Conservation (phyloP, 2,797 vertebrate species). For the Psittacula echo region DNA sequence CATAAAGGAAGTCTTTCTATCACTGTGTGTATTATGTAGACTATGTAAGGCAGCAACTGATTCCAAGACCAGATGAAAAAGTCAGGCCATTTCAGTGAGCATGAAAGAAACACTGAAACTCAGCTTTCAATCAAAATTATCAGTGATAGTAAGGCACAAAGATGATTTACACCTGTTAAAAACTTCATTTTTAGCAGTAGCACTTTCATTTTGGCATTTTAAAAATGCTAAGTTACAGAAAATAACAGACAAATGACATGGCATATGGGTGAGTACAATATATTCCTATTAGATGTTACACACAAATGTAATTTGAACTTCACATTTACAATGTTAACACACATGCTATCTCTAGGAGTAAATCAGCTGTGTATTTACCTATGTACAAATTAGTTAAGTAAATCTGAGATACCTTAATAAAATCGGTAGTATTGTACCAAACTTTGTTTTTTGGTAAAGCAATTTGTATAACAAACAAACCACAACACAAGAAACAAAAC, state of each 20-base stretch:
- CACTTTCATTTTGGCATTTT: neutral
- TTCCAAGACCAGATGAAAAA: neutral
- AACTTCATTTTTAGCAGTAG: neutral
- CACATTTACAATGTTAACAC: neutral
- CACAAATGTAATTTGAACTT: neutral
- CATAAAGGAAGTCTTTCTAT: neutral
- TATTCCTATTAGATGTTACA: neutral
- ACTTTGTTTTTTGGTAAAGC: neutral
- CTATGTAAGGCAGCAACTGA: neutral
- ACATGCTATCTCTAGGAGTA: neutral
- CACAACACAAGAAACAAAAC: neutral
- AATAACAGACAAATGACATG: neutral
- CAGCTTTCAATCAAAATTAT: neutral
- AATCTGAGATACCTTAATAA: neutral
- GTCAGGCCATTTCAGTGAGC: neutral
- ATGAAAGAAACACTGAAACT: neutral
- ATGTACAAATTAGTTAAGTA: neutral
- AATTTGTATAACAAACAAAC: neutral
- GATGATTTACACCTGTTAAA: neutral
- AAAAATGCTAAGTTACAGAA: neutral
- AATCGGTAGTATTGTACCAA: neutral
- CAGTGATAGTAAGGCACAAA: neutral
- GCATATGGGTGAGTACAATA: neutral
- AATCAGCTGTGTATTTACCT: neutral
- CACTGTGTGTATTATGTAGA: neutral